Percentiles rank a stretch among this genome's conserved stretches.
phyloP scores from a whole-genome alignment of 2,888 invertebrate species.

The Peribatodes rhomboidaria region DNA sequence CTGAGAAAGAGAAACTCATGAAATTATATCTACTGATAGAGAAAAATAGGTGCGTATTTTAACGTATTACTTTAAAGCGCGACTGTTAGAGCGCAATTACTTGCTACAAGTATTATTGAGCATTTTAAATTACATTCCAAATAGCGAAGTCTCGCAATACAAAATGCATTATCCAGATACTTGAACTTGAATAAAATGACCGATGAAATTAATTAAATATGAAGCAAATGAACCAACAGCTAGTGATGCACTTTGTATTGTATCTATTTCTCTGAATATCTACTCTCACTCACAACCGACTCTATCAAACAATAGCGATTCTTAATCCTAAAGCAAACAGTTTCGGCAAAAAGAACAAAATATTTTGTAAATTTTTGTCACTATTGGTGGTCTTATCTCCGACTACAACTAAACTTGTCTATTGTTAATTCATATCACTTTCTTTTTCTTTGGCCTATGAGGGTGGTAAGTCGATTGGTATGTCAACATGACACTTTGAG shows the following conservation, averaged over 20 bases:
- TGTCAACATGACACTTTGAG: conserved; percentile 74
- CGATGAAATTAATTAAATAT: too few species aligned
- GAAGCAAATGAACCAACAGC: background rate
- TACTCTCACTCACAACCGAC: conserved; percentile 54
- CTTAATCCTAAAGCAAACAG: conserved; percentile 66
- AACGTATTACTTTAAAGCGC: too few species aligned
- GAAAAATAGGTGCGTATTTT: too few species aligned
- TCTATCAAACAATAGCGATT: conserved; percentile 51
- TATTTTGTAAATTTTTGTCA: conserved; percentile 82
- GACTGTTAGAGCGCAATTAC: too few species aligned
- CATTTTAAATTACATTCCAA: too few species aligned
- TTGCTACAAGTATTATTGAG: too few species aligned
- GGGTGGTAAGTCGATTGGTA: conserved; percentile 71
- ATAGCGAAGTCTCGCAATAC: too few species aligned
- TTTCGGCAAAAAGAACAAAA: conserved; percentile 70
- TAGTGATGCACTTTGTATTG: background rate
- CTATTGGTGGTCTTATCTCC: conserved; percentile 79
- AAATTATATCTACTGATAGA: too few species aligned
- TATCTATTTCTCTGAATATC: conserved; percentile 29
- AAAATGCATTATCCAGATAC: too few species aligned
- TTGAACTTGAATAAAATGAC: too few species aligned
- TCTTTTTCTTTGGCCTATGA: conserved; percentile 65
- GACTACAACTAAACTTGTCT: conserved; percentile 53
- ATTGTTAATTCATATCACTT: conserved; percentile 59
- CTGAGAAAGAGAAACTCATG: too few species aligned